Conservation (phyloP, 2,888 invertebrate species). For the Antitype chi region DNA sequence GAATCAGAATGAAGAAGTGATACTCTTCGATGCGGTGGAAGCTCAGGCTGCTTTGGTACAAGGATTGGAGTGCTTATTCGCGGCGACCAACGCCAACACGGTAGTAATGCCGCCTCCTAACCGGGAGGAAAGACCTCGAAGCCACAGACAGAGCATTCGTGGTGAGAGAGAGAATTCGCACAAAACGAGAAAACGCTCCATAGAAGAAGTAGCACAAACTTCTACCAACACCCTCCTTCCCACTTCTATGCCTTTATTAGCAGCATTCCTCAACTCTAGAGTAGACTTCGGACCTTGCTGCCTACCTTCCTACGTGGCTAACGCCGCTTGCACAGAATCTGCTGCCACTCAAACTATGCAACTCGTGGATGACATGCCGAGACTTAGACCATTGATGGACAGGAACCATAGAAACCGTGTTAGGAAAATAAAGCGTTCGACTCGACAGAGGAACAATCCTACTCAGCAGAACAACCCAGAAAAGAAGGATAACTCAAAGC, state of each 20-base stretch:
- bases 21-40: slow-evolving; percentile 87
- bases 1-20: slow-evolving; percentile 85
- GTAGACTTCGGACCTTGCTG: slow-evolving; percentile 89
- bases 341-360: slow-evolving; percentile 77
- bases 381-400: slow-evolving; percentile 87
- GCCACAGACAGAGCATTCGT: slow-evolving; percentile 84
- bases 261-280: slow-evolving; percentile 92
- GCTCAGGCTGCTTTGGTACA: slow-evolving; percentile 91
- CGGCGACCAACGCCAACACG: slow-evolving; percentile 87
- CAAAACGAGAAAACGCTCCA: slow-evolving; percentile 89
- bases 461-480: slow-evolving; percentile 77
- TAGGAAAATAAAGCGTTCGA: slow-evolving; percentile 90
- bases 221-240: slow-evolving; percentile 92
- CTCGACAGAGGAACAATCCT: slow-evolving; percentile 86
- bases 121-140: slow-evolving; percentile 83
- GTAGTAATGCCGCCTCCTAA: slow-evolving; percentile 87
- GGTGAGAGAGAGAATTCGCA: slow-evolving; percentile 85
- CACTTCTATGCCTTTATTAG: slow-evolving; percentile 91
- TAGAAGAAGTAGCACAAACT: slow-evolving; percentile 91
- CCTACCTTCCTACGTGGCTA: slow-evolving; percentile 72
- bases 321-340: slow-evolving; percentile 70
- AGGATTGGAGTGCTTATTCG: slow-evolving; percentile 89
- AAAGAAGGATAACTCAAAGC: slow-evolving; percentile 77
- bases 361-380: slow-evolving; percentile 80
- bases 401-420: slow-evolving; percentile 88